Evolutionary conservation across 2,888 invertebrate genomes (phyloP), one percentile per base, ranked within the genome.

Genomic region (Melanargia galathea): DNA sequence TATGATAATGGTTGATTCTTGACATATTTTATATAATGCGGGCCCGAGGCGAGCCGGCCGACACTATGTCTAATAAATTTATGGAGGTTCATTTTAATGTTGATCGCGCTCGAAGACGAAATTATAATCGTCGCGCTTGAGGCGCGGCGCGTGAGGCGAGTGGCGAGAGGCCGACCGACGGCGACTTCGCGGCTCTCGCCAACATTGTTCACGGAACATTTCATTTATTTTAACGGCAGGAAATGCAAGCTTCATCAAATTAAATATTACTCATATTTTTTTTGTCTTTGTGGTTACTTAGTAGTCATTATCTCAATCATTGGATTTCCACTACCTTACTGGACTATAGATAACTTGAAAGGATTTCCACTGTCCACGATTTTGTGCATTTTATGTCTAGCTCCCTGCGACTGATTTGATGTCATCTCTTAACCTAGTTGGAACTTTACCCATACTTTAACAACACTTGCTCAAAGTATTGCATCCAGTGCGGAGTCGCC

Each of bases 41-140:
- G 78, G 88, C 90, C 89, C 65, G 78, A 70, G 89, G 91, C 89
- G 72, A 79, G 71, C 72, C 73, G 78, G 80, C 91, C 89, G 90
- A 90, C 90, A 90, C 90, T 90, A 87, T 88, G 91, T 90, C 91
- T 90, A 90, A 91, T 90, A 91, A 91, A 91, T 90, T 90, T 91
- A 90, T 89, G 88, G 82, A 79, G 86, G 81, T 87, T 83, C 88
- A 89, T 90, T 89, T 90, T 90, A 86, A 89, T 87, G 89, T 88
- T 90, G 89, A 90, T 89, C 90, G 90, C 78, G 86, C 82, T 89
- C 88, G 84, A 88, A 90, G 58, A 58, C 58, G 58, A 58, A 58
- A 86, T 89, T 86, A 90, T 90, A 89, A 90, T 88, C 87, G 86
- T 81, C 84, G 85, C 75, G 89, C 90, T 89, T 75, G 79, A 75